Percentiles rank a stretch among this genome's conserved stretches.
Evolutionary conservation across 2,888 invertebrate species (phyloP).

Genomic region (Drosophila quasianomalipes): DNA sequence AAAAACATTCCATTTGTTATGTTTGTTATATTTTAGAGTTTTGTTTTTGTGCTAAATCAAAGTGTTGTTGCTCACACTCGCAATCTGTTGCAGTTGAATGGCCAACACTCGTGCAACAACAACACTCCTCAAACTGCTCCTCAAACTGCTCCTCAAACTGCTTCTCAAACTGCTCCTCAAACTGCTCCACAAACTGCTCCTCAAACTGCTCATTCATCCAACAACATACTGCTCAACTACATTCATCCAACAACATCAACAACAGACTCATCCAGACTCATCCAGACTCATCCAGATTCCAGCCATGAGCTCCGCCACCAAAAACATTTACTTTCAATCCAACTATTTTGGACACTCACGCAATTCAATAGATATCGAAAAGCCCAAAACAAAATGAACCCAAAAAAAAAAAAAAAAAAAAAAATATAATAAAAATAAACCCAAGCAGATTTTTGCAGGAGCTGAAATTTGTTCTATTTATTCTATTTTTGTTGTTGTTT

Average conservation of each 20-base stretch:
- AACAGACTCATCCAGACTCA: background rate
- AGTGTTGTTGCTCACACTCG: slow-evolving; percentile 31
- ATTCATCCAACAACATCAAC: background rate
- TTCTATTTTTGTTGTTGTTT: slow-evolving; percentile 65
- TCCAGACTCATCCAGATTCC: background rate
- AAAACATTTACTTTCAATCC: background rate
- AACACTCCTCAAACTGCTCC: background rate
- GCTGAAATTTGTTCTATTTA: slow-evolving; percentile 24
- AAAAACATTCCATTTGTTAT: background rate
- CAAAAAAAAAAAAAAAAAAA: slow-evolving; percentile 16
- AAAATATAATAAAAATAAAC: slow-evolving; percentile 6
- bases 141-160: background rate
- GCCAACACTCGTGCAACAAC: background rate
- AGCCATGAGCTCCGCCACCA: background rate
- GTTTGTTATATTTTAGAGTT: slow-evolving; percentile 1
- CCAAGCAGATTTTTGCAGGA: slow-evolving; percentile 34
- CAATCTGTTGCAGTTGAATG: slow-evolving; percentile 39
- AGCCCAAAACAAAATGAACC: slow-evolving; percentile 35
- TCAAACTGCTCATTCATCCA: too few species aligned
- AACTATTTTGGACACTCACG: slow-evolving; percentile 24
- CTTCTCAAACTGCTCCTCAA: background rate
- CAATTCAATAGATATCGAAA: slow-evolving; percentile 16
- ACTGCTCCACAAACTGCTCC: too few species aligned
- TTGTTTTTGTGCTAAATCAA: slow-evolving; percentile 37
- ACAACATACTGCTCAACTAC: background rate